Base-by-base conservation (phyloP, 2,797 vertebrate species). In the Centroberyx gerrardi region DNA sequence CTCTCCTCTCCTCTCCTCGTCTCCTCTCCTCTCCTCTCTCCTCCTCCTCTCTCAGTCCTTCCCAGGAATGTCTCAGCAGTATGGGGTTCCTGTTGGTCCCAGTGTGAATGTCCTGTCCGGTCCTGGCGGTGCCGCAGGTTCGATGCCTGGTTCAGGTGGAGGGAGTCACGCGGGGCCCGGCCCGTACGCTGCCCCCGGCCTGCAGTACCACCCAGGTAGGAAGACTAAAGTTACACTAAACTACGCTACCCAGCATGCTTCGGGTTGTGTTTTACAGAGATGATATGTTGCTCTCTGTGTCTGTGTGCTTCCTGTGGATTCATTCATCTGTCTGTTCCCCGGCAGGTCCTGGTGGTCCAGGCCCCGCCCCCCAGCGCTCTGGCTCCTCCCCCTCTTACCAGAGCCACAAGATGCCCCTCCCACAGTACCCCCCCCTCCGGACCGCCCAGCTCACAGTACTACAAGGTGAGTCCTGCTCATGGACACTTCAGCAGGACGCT, bases 381-480 rank as follows among this genome's bases (percentile, higher is more conserved):
- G 88, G 93, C 72, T 93, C 97, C 2, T 96, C 97, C 68, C 95
- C 96, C 40, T 96, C 96, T 2, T 98, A 97, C 65, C 94, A 96
- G 0, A 93, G 91, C 42, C 96, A 97, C 80, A 95, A 97, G 83
- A 93, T 97, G 90, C 84, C 95, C 73, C 88, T 90, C 27, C 83
- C 84, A 12, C 96, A 96, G 83, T 96, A 96, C 85, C 87, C 96
- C 9, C 9, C 78, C 86, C 22, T 81, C 96, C 0, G 14, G 92
- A 9, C 91, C 96, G 0, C 91, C 94, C 74, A 93, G 80, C 28
- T 33, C 92, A 8, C 94, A 96, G 84, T 97, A 96, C 87, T 98
- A 97, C 87, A 94, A 94, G 91, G 93, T 94, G 70, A 80, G 51
- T 10, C 38, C 2, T 33, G 33, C 33, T 33, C 33, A n/a, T n/a